Evolutionary conservation across 2,113 vertebrate genomes (phyloP).

Genomic region (Spermophilus dauricus): DNA sequence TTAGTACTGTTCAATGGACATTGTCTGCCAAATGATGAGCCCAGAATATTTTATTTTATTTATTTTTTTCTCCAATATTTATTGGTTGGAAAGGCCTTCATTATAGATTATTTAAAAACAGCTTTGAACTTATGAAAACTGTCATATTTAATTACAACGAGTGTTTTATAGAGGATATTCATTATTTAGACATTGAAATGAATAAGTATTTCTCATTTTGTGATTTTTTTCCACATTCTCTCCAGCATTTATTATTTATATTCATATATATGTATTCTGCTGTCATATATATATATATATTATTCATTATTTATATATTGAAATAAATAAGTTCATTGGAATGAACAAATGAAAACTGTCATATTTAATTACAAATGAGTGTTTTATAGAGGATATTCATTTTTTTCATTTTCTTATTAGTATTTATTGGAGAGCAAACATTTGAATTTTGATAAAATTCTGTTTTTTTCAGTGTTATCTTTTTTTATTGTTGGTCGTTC

Average conservation of each 20-base stretch:
- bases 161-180: not conserved
- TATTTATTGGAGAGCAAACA: no score
- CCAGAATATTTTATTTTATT: not conserved
- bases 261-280: no score
- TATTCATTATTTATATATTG: no score
- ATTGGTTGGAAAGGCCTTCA: not conserved
- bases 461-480: no score
- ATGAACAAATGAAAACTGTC: not conserved
- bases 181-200: not conserved
- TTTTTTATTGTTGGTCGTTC: no score
- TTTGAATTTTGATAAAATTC: no score
- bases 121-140: slow-evolving; percentile 9
- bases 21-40: not conserved
- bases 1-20: not conserved
- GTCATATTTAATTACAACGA: not conserved
- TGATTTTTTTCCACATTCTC: not conserved
- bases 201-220: not conserved
- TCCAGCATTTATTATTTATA: no score
- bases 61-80: not conserved
- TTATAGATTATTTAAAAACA: slow-evolving; percentile 5
- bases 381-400: not conserved
- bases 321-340: no score
- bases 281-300: no score
- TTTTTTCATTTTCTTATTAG: no score
- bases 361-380: not conserved